Base-by-base conservation (phyloP, 2,888 invertebrate genomes). In the Phengaris arion region DNA sequence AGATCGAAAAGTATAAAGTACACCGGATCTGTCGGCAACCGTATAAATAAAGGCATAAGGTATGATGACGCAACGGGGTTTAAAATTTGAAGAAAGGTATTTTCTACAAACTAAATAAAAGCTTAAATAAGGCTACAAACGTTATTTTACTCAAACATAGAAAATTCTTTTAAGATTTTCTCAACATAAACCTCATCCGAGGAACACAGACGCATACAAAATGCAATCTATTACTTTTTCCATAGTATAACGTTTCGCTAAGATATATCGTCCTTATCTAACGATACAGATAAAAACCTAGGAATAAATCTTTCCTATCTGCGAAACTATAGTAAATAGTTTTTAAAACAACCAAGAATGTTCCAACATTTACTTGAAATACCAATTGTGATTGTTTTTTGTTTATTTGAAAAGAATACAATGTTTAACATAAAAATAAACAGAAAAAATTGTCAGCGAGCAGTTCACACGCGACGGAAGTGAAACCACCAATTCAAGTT, bases 201-300 rank as follows among this genome's bases (percentile, higher is more conserved):
- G 6, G 48, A 46, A 15, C 2, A 70, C 48, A 48, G 51, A 51
- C 70, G 70, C 70, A 70, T 70, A 51, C 51, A 48, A 70, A 48
- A 15, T 70, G 70, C 48, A 70, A 70, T 70, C 51, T 70, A 70
- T 70, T 70, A 51, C 70, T 51, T 45, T 69, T 22, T 70, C 48
- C 51, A 51, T 70, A 22, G 48, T 22, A 70, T 15, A 48, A 69
- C 45, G 48, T 70, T 52, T 64, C 52, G 51, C 10, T 12, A 70
- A 48, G 15, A 48, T 48, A 22, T 48, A 70, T 15, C 5, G 10
- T 10, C 15, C 48, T 52, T 48, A 48, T 70, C 70, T 15, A 51
- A 70, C 48, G 22, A 51, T 70, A 70, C 70, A 70, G 15, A 70
- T 13, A 70, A 51, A 46, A 70, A 70, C 48, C 22, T 22, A 12